These are phyloP conservation scores for Nibea albiflora DNA, from an alignment of 2,113 vertebrate genomes.

Conservation along the genomic window DNA sequence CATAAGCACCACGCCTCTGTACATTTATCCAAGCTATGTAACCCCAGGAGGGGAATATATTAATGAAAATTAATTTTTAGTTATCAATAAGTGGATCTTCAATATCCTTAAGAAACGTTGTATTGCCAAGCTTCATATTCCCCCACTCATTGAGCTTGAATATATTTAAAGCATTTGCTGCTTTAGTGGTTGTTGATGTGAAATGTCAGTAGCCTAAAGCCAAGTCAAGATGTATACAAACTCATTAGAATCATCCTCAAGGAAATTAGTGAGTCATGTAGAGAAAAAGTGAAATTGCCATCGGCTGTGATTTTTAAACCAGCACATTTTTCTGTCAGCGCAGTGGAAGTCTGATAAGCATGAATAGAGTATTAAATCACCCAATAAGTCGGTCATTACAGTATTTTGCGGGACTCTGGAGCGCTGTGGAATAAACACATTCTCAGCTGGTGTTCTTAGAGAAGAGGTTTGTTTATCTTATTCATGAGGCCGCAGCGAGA, in stretches of 20 bases:
- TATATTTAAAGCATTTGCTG: not conserved
- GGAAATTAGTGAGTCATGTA: slow-evolving; percentile 47
- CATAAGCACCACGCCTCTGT: slow-evolving; percentile 9
- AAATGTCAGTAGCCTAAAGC: slow-evolving; percentile 62
- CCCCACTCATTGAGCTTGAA: not conserved
- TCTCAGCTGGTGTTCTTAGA: not conserved
- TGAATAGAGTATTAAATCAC: slow-evolving; percentile 53
- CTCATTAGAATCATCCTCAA: slow-evolving; percentile 47
- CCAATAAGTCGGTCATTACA: slow-evolving; percentile 46
- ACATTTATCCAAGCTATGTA: not conserved
- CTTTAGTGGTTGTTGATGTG: slow-evolving; percentile 34
- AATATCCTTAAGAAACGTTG: slow-evolving; percentile 12
- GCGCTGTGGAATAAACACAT: slow-evolving; percentile 15
- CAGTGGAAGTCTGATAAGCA: slow-evolving; percentile 43
- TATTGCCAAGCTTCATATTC: slow-evolving; percentile 12
- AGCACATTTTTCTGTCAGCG: slow-evolving; percentile 37
- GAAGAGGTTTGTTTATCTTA: slow-evolving; percentile 24
- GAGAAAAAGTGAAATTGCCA: slow-evolving; percentile 45
- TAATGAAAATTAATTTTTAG: slow-evolving; percentile 18
- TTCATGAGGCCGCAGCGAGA: slow-evolving; percentile 2
- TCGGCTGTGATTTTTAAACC: slow-evolving; percentile 49
- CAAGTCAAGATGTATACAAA: slow-evolving; percentile 54
- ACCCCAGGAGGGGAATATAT: slow-evolving; percentile 9
- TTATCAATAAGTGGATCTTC: slow-evolving; percentile 35
- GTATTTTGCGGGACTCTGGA: slow-evolving; percentile 22